Evolutionary conservation across 2,888 invertebrate species (phyloP).

Genomic region (Opisthograptis luteolata): DNA sequence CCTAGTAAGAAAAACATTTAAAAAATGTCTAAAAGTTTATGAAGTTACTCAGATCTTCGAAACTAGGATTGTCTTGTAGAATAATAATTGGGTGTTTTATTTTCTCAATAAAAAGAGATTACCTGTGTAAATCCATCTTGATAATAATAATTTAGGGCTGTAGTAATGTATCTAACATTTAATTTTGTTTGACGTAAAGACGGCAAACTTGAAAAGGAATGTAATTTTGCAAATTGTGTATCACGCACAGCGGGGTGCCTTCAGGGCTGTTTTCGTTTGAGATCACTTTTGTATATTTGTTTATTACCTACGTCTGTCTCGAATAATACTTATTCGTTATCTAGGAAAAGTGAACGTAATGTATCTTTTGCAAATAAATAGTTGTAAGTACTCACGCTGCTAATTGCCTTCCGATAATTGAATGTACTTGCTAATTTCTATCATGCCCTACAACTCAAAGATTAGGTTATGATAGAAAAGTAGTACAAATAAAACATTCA

Average conservation of each 20-base stretch:
- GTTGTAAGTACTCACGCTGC: neutral
- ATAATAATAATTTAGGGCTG: constrained; percentile 46
- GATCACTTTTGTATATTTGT: constrained; percentile 51
- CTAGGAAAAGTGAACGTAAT: too few relatives aligned
- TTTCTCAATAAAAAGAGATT: constrained; percentile 21
- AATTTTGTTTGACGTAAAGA: constrained; percentile 49
- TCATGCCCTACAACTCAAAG: too few relatives aligned
- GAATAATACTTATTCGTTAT: constrained; percentile 22
- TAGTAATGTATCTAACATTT: too few relatives aligned
- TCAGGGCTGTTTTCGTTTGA: constrained; percentile 51
- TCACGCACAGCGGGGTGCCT: constrained; percentile 50
- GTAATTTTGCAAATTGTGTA: constrained; percentile 63
- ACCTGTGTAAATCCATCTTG: constrained; percentile 42
- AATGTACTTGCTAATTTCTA: too few relatives aligned
- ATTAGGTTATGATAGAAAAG: too few relatives aligned
- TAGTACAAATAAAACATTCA: too few relatives aligned
- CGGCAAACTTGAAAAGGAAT: constrained; percentile 56
- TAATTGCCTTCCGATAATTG: neutral
- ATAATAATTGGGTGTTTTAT: constrained; percentile 22
- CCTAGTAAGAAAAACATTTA: constrained; percentile 2
- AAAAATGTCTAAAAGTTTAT: constrained; percentile 12
- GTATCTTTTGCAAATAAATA: too few relatives aligned
- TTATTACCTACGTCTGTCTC: constrained; percentile 48
- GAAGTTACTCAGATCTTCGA: constrained; percentile 4
- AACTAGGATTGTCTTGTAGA: constrained; percentile 19